A percentile compares a stretch with the other conserved stretches of the same genome.
Evolutionary conservation across 1,140 invertebrate genomes (phyloP).

Genomic region (Anoplophora glabripennis): DNA sequence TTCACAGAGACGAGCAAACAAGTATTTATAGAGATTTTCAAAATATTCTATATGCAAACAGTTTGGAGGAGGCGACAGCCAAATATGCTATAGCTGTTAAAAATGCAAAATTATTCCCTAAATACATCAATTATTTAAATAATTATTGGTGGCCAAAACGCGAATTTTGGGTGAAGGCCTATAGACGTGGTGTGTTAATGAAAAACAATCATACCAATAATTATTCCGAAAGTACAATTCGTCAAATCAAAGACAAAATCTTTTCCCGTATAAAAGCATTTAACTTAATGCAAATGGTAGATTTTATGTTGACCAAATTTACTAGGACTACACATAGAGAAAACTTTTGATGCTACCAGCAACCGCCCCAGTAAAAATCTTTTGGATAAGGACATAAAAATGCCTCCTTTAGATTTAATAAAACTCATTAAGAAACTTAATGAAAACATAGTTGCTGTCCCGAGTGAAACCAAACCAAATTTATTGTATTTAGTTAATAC

Average conservation of each 20-base stretch:
- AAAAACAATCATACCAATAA: neutral
- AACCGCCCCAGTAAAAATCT: neutral
- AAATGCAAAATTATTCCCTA: neutral
- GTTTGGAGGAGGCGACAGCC: neutral
- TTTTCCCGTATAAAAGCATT: neutral
- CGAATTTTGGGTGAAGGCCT: neutral
- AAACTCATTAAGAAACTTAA: neutral
- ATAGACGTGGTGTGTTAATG: neutral
- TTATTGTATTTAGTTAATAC: constrained; percentile 7
- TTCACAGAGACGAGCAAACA: neutral
- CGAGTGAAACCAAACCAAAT: neutral
- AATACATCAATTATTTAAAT: neutral
- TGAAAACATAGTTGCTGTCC: constrained; percentile 4
- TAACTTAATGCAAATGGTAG: constrained; percentile 2
- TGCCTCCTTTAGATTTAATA: too few species aligned
- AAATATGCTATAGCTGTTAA: neutral
- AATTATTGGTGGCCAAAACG: neutral
- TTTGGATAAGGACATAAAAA: neutral
- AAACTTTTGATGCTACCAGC: neutral
- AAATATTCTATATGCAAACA: constrained; percentile 4
- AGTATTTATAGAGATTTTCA: constrained; percentile 2
- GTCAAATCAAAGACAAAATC: constrained; percentile 8
- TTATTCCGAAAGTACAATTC: neutral
- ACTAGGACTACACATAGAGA: neutral
- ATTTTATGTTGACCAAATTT: constrained; percentile 6